Conservation (phyloP, 2,113 vertebrate genomes). For the Oophaga pumilio region DNA sequence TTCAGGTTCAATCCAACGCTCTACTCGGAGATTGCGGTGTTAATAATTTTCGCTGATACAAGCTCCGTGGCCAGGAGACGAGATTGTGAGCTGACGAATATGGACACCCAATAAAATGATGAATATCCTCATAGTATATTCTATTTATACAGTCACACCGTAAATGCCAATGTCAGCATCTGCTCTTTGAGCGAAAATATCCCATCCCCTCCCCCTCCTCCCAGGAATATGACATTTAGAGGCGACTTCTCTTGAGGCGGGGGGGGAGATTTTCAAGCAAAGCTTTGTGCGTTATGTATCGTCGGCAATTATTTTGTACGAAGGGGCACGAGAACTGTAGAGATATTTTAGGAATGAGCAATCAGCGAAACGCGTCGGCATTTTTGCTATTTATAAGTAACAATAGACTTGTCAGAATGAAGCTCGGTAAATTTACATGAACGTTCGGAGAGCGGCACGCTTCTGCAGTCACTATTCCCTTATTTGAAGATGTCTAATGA, state of each 20-base stretch:
- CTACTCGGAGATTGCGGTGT: no score
- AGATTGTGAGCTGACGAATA: not conserved
- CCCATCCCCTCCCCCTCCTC: not conserved
- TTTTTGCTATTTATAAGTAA: constrained; percentile 19
- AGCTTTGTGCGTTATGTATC: constrained; percentile 9
- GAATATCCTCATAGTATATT: not conserved
- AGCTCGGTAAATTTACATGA: not conserved
- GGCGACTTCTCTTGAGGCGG: not conserved
- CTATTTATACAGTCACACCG: not conserved
- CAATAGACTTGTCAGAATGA: constrained; percentile 16
- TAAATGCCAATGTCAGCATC: not conserved
- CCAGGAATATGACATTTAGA: constrained; percentile 17
- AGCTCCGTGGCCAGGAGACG: no score
- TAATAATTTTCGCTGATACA: no score
- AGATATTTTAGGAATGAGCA: constrained; percentile 8
- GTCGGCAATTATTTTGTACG: not conserved
- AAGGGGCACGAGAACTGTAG: not conserved
- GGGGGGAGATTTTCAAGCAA: not conserved
- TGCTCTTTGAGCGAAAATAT: constrained; percentile 6
- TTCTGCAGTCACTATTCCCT: not conserved
- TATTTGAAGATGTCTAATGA: constrained; percentile 14
- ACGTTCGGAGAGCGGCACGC: not conserved
- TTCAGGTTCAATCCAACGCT: not conserved
- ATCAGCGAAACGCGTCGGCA: not conserved
- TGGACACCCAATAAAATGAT: not conserved